These are phyloP conservation scores for Sturnira hondurensis DNA, from an alignment of 2,113 vertebrate species.

Conservation along the genomic window DNA sequence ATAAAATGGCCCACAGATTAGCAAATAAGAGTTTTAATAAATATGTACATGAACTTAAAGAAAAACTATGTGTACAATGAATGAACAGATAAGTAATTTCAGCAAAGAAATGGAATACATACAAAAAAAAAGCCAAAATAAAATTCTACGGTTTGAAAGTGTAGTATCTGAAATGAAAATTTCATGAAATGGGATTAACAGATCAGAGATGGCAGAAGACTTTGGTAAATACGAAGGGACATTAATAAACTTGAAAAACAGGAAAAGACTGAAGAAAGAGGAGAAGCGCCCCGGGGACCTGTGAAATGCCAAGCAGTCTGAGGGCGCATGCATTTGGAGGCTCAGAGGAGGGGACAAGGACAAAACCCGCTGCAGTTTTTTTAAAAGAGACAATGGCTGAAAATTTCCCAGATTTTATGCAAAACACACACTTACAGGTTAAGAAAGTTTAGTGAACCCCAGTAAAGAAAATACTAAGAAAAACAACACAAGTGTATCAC, in stretches of 20 bases:
- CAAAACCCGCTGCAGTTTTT: neutral
- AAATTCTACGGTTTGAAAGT: neutral
- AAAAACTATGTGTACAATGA: neutral
- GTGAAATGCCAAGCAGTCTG: neutral
- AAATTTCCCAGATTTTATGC: neutral
- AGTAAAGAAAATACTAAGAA: slow-evolving; percentile 11
- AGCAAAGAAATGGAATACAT: neutral
- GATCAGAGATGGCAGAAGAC: neutral
- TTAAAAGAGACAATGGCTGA: neutral
- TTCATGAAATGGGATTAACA: neutral
- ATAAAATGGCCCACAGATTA: neutral
- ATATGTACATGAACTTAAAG: neutral
- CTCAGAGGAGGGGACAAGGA: neutral
- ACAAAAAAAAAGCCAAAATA: neutral
- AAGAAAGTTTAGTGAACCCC: neutral
- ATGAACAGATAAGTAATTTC: neutral
- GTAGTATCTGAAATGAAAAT: neutral
- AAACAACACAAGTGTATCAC: neutral
- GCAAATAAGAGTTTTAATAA: neutral
- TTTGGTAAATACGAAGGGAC: neutral
- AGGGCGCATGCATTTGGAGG: neutral
- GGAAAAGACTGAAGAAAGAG: neutral
- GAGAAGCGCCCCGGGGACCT: neutral
- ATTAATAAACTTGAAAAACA: neutral
- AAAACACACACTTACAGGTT: neutral